phyloP scores from a whole-genome alignment of 2,888 invertebrate species.

The Antitype chi region DNA sequence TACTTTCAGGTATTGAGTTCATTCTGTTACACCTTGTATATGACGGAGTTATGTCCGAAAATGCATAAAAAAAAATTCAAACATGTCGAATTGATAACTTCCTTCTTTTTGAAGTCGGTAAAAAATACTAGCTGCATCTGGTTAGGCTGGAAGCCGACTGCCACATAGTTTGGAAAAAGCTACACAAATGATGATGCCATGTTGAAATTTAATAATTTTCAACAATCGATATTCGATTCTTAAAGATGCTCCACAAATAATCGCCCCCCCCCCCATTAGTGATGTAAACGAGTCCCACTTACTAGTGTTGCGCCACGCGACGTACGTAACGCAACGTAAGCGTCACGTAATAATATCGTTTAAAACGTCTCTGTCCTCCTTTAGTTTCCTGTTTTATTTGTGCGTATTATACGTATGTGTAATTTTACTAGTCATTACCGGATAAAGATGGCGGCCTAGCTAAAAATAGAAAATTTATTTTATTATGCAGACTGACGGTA shows the following conservation, averaged over 20 bases:
- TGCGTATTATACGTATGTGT: conserved; percentile 1
- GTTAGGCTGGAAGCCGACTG: too few species aligned
- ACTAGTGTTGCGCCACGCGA: conserved; percentile 55
- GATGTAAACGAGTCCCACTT: conserved; percentile 62
- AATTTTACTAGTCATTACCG: conserved; percentile 18
- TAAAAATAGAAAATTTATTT: neutral
- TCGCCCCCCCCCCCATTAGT: conserved; percentile 27
- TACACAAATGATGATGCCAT: too few species aligned
- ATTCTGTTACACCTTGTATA: too few species aligned
- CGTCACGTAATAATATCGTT: conserved; percentile 62
- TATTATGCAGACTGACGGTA: too few species aligned
- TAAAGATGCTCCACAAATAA: conserved; percentile 29
- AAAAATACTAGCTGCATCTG: too few species aligned
- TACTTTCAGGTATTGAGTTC: too few species aligned
- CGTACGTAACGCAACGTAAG: conserved; percentile 63
- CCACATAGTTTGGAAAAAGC: too few species aligned
- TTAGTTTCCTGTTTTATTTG: conserved; percentile 59
- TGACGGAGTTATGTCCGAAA: too few species aligned
- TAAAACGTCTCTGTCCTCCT: conserved; percentile 52
- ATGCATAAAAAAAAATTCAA: too few species aligned
- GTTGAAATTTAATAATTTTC: neutral
- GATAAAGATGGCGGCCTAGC: neutral
- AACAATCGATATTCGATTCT: conserved; percentile 17
- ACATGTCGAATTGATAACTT: too few species aligned
- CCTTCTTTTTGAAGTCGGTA: too few species aligned